Conservation (phyloP, 1,140 invertebrate species). For the Zeugodacus cucurbitae region DNA sequence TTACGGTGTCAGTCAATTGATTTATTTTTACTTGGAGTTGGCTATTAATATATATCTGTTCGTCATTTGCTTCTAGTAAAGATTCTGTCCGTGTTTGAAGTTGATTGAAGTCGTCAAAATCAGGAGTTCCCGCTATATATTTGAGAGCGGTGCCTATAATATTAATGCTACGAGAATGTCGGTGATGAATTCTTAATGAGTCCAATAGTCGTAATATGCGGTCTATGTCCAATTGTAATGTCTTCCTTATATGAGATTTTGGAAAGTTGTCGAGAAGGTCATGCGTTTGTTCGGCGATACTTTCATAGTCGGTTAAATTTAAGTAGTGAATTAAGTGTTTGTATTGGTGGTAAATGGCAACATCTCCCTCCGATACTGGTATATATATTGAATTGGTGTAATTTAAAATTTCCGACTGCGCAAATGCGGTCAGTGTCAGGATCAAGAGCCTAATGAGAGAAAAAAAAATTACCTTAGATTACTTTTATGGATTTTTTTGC, state of each 20-base stretch:
- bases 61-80: background rate
- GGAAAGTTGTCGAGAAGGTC: too few species aligned
- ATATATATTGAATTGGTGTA: background rate
- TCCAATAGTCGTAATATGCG: background rate
- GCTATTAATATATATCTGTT: slow-evolving; percentile 26
- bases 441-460: background rate
- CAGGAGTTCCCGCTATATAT: background rate
- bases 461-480: too few species aligned
- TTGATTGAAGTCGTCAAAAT: slow-evolving; percentile 34
- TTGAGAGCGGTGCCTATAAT: background rate
- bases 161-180: background rate
- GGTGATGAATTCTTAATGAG: slow-evolving; percentile 31
- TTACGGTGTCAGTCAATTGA: slow-evolving; percentile 21
- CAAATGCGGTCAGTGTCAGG: background rate
- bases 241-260: background rate
- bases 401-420: background rate
- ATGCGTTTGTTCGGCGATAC: too few species aligned
- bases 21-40: slow-evolving; percentile 13
- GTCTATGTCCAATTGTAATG: slow-evolving; percentile 40
- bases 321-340: background rate
- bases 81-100: slow-evolving; percentile 10
- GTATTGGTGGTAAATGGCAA: too few species aligned
- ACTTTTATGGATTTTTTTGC: too few species aligned
- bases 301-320: background rate
- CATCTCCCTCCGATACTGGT: too few species aligned